Conservation (phyloP, 2,113 vertebrate species). For the Himantopus leucocephalus region DNA sequence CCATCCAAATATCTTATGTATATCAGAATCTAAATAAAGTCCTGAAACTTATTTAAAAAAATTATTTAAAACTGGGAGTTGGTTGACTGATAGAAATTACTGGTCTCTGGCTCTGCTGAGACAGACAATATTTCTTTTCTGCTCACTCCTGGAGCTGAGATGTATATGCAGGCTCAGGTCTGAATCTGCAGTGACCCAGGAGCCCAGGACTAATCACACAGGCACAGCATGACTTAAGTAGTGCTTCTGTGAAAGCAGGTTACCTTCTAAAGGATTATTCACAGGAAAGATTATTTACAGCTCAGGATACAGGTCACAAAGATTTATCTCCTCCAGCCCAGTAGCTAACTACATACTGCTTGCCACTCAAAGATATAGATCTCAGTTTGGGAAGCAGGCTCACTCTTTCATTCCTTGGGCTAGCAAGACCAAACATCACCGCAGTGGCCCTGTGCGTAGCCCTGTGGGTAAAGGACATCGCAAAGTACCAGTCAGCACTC, state of each 20-base stretch:
- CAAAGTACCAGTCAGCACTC: not conserved
- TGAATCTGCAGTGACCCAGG: not conserved
- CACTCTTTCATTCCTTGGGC: not conserved
- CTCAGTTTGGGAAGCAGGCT: not conserved
- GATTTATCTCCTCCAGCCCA: not conserved
- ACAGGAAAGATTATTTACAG: not conserved
- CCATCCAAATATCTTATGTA: not conserved
- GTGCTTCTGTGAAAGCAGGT: not conserved
- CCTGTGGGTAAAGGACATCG: not conserved
- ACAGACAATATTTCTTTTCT: not conserved
- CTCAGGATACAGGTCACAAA: not conserved
- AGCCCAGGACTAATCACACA: not conserved
- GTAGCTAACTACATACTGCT: not conserved
- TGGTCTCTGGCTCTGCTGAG: not conserved
- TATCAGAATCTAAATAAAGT: not conserved
- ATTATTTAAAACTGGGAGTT: not conserved
- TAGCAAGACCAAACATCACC: not conserved
- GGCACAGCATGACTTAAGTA: not conserved
- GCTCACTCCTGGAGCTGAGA: not conserved
- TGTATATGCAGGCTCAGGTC: not conserved
- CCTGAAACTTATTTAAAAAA: not conserved
- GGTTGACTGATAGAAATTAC: not conserved
- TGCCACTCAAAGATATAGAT: not conserved
- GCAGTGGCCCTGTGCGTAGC: not conserved
- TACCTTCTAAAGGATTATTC: constrained; percentile 31